These are phyloP conservation scores for Tolypeutes matacus DNA, from an alignment of 2,797 vertebrate genomes.

Conservation along the genomic window DNA sequence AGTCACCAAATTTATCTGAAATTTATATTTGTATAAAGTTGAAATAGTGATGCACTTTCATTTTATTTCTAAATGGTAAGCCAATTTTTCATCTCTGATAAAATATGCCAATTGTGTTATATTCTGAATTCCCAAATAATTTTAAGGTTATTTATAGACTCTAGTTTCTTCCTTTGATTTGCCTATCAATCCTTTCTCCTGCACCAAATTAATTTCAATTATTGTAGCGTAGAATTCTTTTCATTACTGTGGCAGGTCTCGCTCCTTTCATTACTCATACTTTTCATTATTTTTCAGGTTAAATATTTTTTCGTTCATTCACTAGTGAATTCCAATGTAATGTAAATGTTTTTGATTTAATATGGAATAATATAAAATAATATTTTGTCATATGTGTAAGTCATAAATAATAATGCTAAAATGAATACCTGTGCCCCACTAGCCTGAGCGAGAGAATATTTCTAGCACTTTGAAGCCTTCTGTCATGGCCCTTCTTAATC, in stretches of 20 bases:
- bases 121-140: not conserved
- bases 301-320: not conserved
- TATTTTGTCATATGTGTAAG: not conserved
- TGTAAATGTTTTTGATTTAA: constrained; percentile 13
- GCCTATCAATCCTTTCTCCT: not conserved
- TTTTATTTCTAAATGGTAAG: constrained; percentile 16
- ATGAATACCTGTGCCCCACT: not conserved
- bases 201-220: not conserved
- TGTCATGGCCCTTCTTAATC: not conserved
- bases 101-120: not conserved
- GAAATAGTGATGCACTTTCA: not conserved
- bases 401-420: not conserved
- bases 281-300: not conserved
- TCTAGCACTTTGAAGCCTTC: not conserved
- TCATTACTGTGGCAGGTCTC: not conserved
- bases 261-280: not conserved
- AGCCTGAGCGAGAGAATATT: not conserved
- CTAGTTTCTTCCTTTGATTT: not conserved
- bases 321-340: constrained; percentile 15
- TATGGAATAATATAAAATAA: not conserved
- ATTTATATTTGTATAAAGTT: constrained; percentile 27
- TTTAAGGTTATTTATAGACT: not conserved
- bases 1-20: constrained; percentile 17
- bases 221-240: not conserved
- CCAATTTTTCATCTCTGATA: not conserved